A percentile compares a stretch with the other conserved stretches of the same genome.
These are phyloP conservation scores for Hippotragus niger DNA, from an alignment of 2,113 vertebrate species.

Conservation along the genomic window DNA sequence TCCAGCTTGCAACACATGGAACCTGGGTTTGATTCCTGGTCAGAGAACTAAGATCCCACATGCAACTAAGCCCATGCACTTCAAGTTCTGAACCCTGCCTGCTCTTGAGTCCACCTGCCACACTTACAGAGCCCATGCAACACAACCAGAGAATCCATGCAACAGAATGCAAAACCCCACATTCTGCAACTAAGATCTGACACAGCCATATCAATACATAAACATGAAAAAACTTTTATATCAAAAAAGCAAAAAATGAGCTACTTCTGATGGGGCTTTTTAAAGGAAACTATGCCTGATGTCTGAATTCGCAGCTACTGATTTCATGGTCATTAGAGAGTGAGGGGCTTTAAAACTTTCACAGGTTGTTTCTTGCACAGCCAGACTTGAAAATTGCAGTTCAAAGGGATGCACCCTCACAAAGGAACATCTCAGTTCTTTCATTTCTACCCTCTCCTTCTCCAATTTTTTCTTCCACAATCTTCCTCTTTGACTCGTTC, in stretches of 20 bases:
- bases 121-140: not conserved
- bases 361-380: not conserved
- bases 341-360: not conserved
- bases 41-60: not conserved
- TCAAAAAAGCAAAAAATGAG: not conserved
- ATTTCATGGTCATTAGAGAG: not conserved
- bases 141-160: not conserved
- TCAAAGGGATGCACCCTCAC: not conserved
- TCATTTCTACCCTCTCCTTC: not conserved
- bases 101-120: not conserved
- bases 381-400: not conserved
- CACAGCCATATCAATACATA: not conserved
- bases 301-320: not conserved
- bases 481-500: not conserved
- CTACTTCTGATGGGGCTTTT: not conserved
- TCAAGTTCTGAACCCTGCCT: not conserved
- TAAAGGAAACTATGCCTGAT: rapidly evolving
- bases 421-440: not conserved
- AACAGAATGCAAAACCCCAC: not conserved
- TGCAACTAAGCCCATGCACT: not conserved
- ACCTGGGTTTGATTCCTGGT: not conserved
- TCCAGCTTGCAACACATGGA: not conserved
- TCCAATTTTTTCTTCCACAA: not conserved
- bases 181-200: not conserved
- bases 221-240: not conserved